Evolutionary conservation across 2,797 vertebrate genomes (phyloP).

Genomic region (Clarias laeviceps): DNA sequence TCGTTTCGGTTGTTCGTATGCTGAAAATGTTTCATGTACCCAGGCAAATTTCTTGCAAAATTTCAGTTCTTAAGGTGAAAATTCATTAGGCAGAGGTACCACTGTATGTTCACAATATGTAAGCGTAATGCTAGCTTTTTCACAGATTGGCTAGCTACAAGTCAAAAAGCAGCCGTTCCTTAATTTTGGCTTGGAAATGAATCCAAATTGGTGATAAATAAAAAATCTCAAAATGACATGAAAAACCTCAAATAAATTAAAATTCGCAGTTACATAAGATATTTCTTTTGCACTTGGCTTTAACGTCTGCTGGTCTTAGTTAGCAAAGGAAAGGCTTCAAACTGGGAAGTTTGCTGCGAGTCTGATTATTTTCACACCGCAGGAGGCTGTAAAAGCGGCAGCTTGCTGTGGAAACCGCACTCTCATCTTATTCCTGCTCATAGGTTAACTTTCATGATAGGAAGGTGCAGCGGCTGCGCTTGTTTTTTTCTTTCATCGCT

Average conservation of each 20-base stretch:
- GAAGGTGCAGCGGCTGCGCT: not conserved
- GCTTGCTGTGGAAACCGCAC: not conserved
- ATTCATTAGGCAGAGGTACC: not conserved
- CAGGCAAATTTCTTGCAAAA: too few species aligned
- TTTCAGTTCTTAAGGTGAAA: too few species aligned
- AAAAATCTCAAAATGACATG: not conserved
- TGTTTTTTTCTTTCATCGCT: not conserved
- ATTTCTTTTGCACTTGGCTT: not conserved
- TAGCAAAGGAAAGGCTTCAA: not conserved
- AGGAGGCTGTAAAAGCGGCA: not conserved
- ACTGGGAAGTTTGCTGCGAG: not conserved
- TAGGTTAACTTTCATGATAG: not conserved
- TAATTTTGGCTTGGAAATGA: not conserved
- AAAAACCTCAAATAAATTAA: not conserved
- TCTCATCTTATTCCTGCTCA: not conserved
- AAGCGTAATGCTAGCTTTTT: not conserved
- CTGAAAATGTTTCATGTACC: too few species aligned
- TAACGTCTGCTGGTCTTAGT: not conserved
- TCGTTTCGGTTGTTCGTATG: too few species aligned
- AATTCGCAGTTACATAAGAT: too few species aligned
- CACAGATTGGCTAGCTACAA: not conserved
- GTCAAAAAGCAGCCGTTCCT: not conserved
- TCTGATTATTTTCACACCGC: conserved; percentile 3
- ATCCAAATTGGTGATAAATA: not conserved
- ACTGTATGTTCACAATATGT: not conserved